Evolutionary conservation across 2,113 vertebrate genomes (phyloP), one percentile per base, ranked within the genome.

Genomic region (Actinemys pallida): DNA sequence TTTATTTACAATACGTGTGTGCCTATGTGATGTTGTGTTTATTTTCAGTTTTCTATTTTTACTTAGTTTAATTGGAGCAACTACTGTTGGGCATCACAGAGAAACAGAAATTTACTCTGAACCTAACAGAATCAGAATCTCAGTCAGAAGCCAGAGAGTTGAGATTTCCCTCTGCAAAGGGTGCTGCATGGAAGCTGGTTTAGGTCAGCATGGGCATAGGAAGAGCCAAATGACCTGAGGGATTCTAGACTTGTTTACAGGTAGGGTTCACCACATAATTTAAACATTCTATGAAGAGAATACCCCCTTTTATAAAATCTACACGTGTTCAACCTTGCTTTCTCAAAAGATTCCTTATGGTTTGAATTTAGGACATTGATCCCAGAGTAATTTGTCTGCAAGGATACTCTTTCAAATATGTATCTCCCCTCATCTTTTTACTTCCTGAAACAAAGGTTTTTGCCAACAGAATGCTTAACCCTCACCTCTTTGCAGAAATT

Each of bases 11-110:
- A 16, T 20, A 19, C 54, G 8, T 8, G 14, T 53, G 17, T 69
- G 22, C 9, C 35, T 20, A n/a, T 39, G n/a, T 16, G 1, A 22
- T 84, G 4, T 10, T 72, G 65, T 42, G 72, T 13, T 76, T 59
- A n/a, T 76, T 27, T 82, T 62, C 29, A 75, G 2, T 65, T 84
- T 89, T 82, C 22, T 45, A n/a, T 17, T 65, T 65, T 16, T 35
- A 3, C 11, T 88, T 80, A 9, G 62, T 95, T 91, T 94, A 91
- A 62, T 83, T 27, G 14, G 16, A 86, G n/a, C 49, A 86, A 75
- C 19, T 8, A 13, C 50, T 10, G 14, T 35, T 88, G 22, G 39
- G 29, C 53, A n/a, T 8, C 8, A 83, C 1, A 13, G 22, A 3
- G 35, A 87, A 83, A 2, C 4, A 91, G 57, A 91, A 92, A 81